A percentile compares a stretch with the other conserved stretches of the same genome.
Conservation (phyloP, 2,113 vertebrate genomes). For the Otus sunia region DNA sequence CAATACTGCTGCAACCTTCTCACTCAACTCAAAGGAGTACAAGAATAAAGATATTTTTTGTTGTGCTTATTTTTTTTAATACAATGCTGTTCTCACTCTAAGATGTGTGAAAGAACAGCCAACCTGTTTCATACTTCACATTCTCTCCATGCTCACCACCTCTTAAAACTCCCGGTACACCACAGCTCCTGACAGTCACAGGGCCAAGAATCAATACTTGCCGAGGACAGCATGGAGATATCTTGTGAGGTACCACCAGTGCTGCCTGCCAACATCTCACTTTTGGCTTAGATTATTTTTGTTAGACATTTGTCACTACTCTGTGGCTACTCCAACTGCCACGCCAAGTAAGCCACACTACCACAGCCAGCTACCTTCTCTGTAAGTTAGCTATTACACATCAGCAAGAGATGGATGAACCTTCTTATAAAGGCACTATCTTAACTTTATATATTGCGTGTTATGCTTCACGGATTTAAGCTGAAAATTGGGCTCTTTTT, state of each 20-base stretch:
- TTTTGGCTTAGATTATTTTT: neutral
- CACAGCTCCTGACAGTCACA: neutral
- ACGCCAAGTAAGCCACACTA: neutral
- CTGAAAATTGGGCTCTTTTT: neutral
- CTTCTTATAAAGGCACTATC: neutral
- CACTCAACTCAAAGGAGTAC: neutral
- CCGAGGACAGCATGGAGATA: neutral
- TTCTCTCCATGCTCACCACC: neutral
- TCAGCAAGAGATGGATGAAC: neutral
- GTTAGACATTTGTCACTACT: neutral
- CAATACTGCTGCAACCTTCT: neutral
- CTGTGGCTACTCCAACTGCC: neutral
- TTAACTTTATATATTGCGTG: neutral
- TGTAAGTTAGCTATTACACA: neutral
- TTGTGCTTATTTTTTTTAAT: neutral
- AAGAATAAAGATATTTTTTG: neutral
- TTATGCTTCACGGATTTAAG: neutral
- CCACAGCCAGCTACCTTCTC: neutral
- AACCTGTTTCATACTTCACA: neutral
- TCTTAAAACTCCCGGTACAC: neutral
- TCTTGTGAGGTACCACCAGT: neutral
- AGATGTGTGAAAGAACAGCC: neutral
- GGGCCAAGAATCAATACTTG: neutral
- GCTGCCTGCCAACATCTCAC: neutral
- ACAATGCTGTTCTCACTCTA: neutral